phyloP scores from a whole-genome alignment of 2,113 vertebrate genomes.

The Reinhardtius hippoglossoides region DNA sequence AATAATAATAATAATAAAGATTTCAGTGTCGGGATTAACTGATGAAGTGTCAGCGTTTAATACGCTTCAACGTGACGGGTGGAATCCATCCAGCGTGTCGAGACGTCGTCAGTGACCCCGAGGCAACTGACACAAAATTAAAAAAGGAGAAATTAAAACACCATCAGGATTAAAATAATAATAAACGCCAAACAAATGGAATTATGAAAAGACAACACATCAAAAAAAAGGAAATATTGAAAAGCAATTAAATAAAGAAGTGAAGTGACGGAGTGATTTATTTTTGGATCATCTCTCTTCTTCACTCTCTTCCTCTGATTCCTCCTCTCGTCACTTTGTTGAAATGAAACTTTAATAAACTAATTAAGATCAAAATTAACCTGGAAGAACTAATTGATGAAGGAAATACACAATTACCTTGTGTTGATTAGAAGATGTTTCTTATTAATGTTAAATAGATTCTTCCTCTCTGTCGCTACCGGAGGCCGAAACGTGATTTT shows the following conservation, averaged over 20 bases:
- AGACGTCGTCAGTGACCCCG: background rate
- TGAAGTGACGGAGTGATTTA: too few relatives aligned
- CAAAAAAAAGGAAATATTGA: too few relatives aligned
- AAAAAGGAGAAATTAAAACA: background rate
- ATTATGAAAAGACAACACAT: background rate
- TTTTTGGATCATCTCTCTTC: too few relatives aligned
- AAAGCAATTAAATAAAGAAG: too few relatives aligned
- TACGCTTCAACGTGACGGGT: background rate
- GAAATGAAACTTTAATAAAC: constrained; percentile 53
- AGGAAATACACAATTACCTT: too few relatives aligned
- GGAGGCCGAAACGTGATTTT: too few relatives aligned
- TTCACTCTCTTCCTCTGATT: background rate
- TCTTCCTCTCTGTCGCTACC: too few relatives aligned
- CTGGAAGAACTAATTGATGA: background rate
- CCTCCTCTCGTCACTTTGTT: background rate
- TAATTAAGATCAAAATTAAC: constrained; percentile 20
- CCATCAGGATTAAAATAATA: background rate
- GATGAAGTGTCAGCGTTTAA: background rate
- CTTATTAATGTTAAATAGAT: background rate
- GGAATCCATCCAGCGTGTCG: background rate
- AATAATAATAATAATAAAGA: too few relatives aligned
- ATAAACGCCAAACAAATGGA: background rate
- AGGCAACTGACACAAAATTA: background rate
- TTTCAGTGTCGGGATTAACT: background rate
- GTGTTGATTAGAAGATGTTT: background rate